Evolutionary conservation across 2,113 vertebrate genomes (phyloP).

Genomic region (Tenebrosternarchus preto): DNA sequence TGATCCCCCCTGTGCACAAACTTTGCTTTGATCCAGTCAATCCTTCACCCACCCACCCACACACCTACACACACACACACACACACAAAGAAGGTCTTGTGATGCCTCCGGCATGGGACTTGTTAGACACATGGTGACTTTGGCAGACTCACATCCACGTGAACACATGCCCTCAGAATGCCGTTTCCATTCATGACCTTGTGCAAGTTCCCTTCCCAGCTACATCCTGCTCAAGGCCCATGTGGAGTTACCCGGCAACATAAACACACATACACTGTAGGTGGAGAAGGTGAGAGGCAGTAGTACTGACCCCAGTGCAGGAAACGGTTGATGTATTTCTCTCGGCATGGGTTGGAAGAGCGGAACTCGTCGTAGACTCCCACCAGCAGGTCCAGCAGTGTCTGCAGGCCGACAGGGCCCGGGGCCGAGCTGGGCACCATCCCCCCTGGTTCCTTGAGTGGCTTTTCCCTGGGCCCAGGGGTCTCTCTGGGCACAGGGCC

Average conservation of each 20-base stretch:
- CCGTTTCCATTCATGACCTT: slow-evolving; percentile 49
- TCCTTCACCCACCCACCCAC: not conserved
- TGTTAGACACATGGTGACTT: not conserved
- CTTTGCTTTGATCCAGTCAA: not conserved
- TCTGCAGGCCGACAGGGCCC: slow-evolving; percentile 77
- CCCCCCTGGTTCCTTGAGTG: slow-evolving; percentile 52
- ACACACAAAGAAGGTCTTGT: slow-evolving; percentile 11
- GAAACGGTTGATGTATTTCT: slow-evolving; percentile 80
- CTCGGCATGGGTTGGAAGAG: slow-evolving; percentile 70
- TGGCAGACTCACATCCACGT: slow-evolving; percentile 5
- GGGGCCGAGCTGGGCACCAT: slow-evolving; percentile 54
- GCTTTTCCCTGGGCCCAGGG: slow-evolving; percentile 25
- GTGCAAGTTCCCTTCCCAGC: slow-evolving; percentile 35
- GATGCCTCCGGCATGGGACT: not conserved
- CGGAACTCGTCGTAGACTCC: slow-evolving; percentile 83
- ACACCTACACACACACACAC: slow-evolving; percentile 9
- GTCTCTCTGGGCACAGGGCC: slow-evolving; percentile 50
- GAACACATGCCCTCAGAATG: slow-evolving; percentile 15
- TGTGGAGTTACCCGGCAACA: slow-evolving; percentile 29
- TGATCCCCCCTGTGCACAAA: not conserved
- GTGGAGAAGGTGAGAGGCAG: not conserved
- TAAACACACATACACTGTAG: slow-evolving; percentile 16
- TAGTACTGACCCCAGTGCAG: slow-evolving; percentile 83
- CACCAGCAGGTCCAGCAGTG: slow-evolving; percentile 82
- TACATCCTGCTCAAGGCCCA: slow-evolving; percentile 27